A percentile compares a stretch with the other conserved stretches of the same genome.
Conservation (phyloP, 2,888 invertebrate species). For the Rapana venosa region DNA sequence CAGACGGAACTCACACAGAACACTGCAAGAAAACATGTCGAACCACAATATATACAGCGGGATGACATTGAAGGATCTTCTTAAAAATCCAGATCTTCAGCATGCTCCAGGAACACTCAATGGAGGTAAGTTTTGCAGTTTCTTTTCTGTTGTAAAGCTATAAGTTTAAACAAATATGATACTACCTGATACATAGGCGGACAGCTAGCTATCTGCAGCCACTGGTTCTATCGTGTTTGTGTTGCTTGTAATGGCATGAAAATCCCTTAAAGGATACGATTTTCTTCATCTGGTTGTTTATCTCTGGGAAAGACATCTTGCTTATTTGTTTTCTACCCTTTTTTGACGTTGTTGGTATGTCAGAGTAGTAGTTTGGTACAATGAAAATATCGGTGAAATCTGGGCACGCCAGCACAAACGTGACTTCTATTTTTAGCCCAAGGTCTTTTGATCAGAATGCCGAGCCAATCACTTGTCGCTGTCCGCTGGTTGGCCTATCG, state of each 20-base stretch:
- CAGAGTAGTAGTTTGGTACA: not conserved
- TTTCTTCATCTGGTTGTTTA: too few species aligned
- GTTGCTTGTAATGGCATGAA: too few species aligned
- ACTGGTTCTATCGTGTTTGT: not conserved
- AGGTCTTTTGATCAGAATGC: slow-evolving; percentile 3
- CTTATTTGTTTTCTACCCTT: too few species aligned
- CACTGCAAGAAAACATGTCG: not conserved
- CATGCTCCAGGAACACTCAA: slow-evolving; percentile 57
- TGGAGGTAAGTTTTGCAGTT: slow-evolving; percentile 55
- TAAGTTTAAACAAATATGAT: not conserved
- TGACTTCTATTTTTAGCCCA: slow-evolving; percentile 34
- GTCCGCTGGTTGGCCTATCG: not conserved
- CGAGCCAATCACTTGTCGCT: not conserved
- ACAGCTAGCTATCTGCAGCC: too few species aligned
- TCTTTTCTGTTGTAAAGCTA: not conserved
- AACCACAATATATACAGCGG: slow-evolving; percentile 47
- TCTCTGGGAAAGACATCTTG: too few species aligned
- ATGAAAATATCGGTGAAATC: not conserved
- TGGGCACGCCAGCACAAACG: slow-evolving; percentile 4
- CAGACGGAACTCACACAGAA: not conserved
- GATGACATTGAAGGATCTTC: slow-evolving; percentile 66
- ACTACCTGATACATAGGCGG: not conserved
- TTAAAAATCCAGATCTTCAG: slow-evolving; percentile 68
- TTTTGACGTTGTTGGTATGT: not conserved
- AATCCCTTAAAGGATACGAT: too few species aligned